Base-by-base conservation (phyloP, 2,113 vertebrate genomes). In the Halcyon malimbica region DNA sequence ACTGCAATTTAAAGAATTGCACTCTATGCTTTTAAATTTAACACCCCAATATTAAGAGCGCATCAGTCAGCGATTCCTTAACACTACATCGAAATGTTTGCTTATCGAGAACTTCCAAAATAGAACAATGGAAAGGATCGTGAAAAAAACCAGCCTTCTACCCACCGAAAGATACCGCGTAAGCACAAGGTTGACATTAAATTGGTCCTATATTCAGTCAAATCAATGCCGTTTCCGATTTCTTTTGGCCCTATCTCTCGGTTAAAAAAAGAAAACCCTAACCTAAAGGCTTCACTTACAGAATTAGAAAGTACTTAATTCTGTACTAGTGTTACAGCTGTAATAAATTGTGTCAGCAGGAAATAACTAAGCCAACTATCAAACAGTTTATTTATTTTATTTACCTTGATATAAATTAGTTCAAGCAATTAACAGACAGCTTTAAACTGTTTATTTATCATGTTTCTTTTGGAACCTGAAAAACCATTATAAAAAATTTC, bases 271-370 rank as follows among this genome's bases (percentile, higher is more conserved):
- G 20, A 46, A 84, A 75, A 37, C 13, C 16, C 35, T 37, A 51
- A 81, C 79, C 31, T 35, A 94, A 94, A 92, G 17, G 14, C 10
- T 94, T 71, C 0, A 2, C 33, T 90, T 77, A 16, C 10, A 16
- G 74, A 63, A 84, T 85, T 93, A 90, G 31, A 86, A 95, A 95
- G 77, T 41, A 73, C 19, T 78, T 75, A 68, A 39, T 93, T 96
- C 83, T 77, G 29, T 50, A 82, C 39, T 51, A 54, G 50, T 20
- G 18, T 80, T 92, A 76, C 50, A 79, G 17, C 56, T 83, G 62
- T 70, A 87, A 89, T 90, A 74, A 91, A 60, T 42, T 56, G 26
- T 44, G 24, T 37, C 35, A 64, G 37, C 3, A 5, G 68, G 73
- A 93, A 94, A 80, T 67, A 96, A 48, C 51, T 23, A 65, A 93